A percentile compares a stretch with the other conserved stretches of the same genome.
phyloP scores from a whole-genome alignment of 2,113 vertebrate genomes.

The Vireo altiloquus region DNA sequence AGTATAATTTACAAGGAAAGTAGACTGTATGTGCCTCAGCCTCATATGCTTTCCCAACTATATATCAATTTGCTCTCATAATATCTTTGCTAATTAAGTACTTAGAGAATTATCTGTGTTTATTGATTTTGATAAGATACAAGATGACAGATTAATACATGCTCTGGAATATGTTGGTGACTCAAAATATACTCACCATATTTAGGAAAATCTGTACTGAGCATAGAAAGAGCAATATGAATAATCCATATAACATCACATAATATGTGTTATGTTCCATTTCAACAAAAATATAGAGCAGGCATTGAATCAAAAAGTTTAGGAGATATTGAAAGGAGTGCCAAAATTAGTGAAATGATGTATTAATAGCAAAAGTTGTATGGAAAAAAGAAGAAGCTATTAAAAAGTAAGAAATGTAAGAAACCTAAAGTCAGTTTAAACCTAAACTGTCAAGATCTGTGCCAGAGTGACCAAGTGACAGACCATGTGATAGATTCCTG shows the following conservation, averaged over 20 bases:
- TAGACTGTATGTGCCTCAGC: background rate
- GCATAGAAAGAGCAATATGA: background rate
- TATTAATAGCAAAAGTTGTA: background rate
- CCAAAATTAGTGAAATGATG: background rate
- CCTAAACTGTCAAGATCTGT: background rate
- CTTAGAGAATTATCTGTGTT: background rate
- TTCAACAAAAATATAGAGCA: background rate
- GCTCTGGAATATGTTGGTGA: background rate
- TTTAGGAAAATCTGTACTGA: background rate
- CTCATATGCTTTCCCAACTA: background rate
- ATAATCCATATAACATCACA: rapidly evolving
- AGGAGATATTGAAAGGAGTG: background rate
- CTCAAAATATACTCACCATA: background rate
- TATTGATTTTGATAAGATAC: slow-evolving; percentile 3
- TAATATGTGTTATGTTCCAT: background rate
- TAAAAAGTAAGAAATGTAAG: background rate
- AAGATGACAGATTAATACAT: background rate
- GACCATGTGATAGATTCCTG: background rate
- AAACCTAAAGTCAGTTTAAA: background rate
- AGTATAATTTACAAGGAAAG: slow-evolving; percentile 55
- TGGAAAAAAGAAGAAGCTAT: background rate
- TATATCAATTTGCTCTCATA: background rate
- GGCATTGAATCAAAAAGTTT: background rate
- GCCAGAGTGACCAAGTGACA: background rate
- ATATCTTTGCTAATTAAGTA: slow-evolving; percentile 23